A percentile compares a stretch with the other conserved stretches of the same genome.
phyloP scores from a whole-genome alignment of 2,888 invertebrate genomes.

The Seira musarum region DNA sequence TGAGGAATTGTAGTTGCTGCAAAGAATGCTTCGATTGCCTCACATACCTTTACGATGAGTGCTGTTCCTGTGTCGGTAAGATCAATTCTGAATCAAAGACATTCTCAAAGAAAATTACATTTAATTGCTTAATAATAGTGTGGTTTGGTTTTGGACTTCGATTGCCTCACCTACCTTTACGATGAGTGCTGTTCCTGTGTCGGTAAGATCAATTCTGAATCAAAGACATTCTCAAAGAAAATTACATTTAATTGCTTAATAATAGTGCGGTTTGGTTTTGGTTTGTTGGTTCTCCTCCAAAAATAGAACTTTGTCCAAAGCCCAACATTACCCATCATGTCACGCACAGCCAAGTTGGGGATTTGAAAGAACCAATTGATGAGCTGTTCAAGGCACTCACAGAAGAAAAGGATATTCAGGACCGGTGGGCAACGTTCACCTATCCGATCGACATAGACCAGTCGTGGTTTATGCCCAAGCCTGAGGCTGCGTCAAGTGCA shows the following conservation, averaged over 20 bases:
- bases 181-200: constrained; percentile 98
- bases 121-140: neutral
- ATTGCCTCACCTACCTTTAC: constrained; percentile 90
- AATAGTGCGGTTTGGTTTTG: constrained; percentile 11
- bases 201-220: constrained; percentile 85
- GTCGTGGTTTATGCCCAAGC: constrained; percentile 69
- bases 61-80: constrained; percentile 98
- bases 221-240: neutral
- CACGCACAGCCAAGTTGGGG: constrained; percentile 89
- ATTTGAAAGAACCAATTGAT: constrained; percentile 84
- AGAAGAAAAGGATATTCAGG: constrained; percentile 82
- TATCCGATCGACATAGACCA: constrained; percentile 74
- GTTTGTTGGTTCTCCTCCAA: constrained; percentile 21
- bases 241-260: constrained; percentile 5
- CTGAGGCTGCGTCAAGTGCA: constrained; percentile 56
- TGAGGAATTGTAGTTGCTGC: constrained; percentile 94
- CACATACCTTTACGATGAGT: constrained; percentile 90
- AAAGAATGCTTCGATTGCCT: constrained; percentile 94
- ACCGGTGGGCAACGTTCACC: constrained; percentile 89
- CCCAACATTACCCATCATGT: constrained; percentile 84
- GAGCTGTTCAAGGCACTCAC: constrained; percentile 88
- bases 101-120: neutral
- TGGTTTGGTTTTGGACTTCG: constrained; percentile 73
- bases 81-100: constrained; percentile 67
- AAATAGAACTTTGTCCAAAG: constrained; percentile 89